Evolutionary conservation across 2,797 vertebrate species (phyloP), one percentile per base, ranked within the genome.

Genomic region (Coendou prehensilis): DNA sequence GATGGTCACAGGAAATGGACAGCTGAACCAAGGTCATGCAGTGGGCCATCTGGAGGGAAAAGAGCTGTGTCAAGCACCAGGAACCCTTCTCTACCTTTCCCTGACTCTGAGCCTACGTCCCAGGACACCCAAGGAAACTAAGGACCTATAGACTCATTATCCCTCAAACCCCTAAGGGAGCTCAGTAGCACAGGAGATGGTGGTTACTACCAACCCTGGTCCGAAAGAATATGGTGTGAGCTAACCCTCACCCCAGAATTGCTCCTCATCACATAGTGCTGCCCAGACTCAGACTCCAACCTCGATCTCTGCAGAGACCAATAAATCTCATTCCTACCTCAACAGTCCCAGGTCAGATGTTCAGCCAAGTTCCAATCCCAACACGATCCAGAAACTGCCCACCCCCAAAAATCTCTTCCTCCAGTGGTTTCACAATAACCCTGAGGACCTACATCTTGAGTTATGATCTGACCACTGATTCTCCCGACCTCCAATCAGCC

Each of bases 1-100:
- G 99, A 97, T 99, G 98, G 26, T 98, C 96, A 97, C 99, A 99
- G 95, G 99, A 99, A 96, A 99, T 93, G 2, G 98, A 98, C 89
- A 99, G 99, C 98, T 99, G 99, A 96, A 99, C 98, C 85, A 99
- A 98, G 81, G 98, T 98, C 96, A 99, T 98, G 33, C 99, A 99
- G 23, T 98, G 98, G 28, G 99, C 99, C 99, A 99, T 99, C 99
- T 99, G 98, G 63, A 88, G 64, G 20, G 17, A 97, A 97, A 94
- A 71, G 82, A 97, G 54, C 28, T 17, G 23, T 59, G 92, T 97
- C 94, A 97, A 89, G 54, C 33, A 92, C 45, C 2, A 47, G 83
- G 18, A 45, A 54, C 9, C 13, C 13, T 87, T 80, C 11, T 71
- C 59, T 67, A 89, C 59, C 63, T 14, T 82, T 91, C 61, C 87